Percentiles rank a stretch among this genome's conserved stretches.
Evolutionary conservation across 2,113 vertebrate genomes (phyloP).

Genomic region (Peucedramus taeniatus): DNA sequence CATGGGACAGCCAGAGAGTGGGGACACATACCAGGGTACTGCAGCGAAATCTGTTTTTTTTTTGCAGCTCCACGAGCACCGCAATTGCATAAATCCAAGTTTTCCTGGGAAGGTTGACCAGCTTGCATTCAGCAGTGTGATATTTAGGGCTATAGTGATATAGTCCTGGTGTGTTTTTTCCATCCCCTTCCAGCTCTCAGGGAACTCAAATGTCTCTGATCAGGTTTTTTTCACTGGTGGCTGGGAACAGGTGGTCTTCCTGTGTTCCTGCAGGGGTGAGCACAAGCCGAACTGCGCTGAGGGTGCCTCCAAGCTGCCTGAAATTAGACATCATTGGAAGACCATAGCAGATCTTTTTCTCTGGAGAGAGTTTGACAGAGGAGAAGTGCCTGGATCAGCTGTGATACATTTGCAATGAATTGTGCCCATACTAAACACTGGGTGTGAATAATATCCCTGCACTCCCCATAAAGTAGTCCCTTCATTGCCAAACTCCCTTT

Average conservation of each 20-base stretch:
- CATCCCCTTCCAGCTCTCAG: neutral
- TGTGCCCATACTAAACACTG: neutral
- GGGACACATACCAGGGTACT: accelerated
- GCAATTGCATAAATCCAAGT: neutral
- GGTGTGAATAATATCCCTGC: neutral
- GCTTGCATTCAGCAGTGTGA: accelerated
- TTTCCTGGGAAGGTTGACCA: neutral
- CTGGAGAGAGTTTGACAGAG: neutral
- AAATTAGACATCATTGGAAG: neutral
- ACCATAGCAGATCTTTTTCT: neutral
- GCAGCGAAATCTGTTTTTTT: neutral
- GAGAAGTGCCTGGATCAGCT: neutral
- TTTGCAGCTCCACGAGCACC: accelerated
- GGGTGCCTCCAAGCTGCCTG: neutral
- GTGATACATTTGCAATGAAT: neutral
- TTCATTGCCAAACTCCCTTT: neutral
- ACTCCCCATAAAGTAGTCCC: neutral
- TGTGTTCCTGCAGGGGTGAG: neutral
- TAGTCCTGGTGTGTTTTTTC: neutral
- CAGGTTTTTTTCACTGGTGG: neutral
- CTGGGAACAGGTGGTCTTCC: neutral
- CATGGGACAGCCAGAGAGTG: accelerated
- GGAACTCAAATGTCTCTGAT: neutral
- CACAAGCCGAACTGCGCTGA: neutral
- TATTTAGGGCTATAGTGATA: neutral